Evolutionary conservation across 2,888 invertebrate species (phyloP).

Genomic region (Napeogenes sylphis): DNA sequence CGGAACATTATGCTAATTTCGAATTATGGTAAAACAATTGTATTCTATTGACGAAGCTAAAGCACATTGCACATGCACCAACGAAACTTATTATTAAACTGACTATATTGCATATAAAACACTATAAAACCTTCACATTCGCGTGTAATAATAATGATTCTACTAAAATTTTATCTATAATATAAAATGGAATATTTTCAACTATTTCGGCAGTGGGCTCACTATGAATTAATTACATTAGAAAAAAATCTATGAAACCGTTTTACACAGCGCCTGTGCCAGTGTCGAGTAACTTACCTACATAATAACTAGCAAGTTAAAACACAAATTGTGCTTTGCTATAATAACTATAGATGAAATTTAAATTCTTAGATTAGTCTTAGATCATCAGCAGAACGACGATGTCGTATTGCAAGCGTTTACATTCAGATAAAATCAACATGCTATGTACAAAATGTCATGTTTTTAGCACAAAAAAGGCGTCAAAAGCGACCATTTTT

Average conservation of each 20-base stretch:
- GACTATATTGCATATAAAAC: slow-evolving; percentile 39
- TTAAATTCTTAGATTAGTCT: slow-evolving; percentile 26
- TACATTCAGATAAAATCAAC: slow-evolving; percentile 32
- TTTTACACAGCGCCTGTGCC: slow-evolving; percentile 17
- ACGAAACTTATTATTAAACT: slow-evolving; percentile 28
- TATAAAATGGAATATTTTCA: slow-evolving; percentile 17
- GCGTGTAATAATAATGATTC: slow-evolving; percentile 25
- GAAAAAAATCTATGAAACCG: slow-evolving; percentile 24
- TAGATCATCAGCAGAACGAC: slow-evolving; percentile 30
- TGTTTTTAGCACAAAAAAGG: neutral
- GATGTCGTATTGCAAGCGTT: slow-evolving; percentile 25
- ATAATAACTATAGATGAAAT: slow-evolving; percentile 28
- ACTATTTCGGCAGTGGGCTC: slow-evolving; percentile 34
- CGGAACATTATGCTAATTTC: slow-evolving; percentile 58
- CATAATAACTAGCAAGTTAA: slow-evolving; percentile 31
- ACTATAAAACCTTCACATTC: slow-evolving; percentile 32
- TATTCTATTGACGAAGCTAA: slow-evolving; percentile 52
- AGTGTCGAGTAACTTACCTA: slow-evolving; percentile 28
- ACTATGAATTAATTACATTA: slow-evolving; percentile 23
- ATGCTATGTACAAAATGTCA: slow-evolving; percentile 31
- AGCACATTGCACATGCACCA: slow-evolving; percentile 48
- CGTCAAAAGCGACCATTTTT: neutral
- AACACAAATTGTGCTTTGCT: slow-evolving; percentile 35
- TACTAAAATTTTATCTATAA: slow-evolving; percentile 20
- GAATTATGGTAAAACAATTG: slow-evolving; percentile 52